Base-by-base conservation (phyloP, 92 coral and sea anemone genomes). In the Parazoanthus swiftii region DNA sequence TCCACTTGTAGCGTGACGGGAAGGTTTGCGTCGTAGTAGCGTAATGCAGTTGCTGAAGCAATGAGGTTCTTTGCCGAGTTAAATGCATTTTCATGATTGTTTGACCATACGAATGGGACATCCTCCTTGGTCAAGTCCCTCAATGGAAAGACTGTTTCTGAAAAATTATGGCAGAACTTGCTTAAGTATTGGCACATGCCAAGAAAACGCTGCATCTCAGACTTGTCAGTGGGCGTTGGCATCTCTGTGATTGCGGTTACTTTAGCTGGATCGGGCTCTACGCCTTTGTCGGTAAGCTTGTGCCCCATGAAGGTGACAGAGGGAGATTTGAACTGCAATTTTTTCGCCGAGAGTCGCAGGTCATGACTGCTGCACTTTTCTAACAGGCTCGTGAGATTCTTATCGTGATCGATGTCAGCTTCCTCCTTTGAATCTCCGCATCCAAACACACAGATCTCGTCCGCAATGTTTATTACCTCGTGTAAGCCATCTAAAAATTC, bases 301-400 rank as follows among this genome's bases (percentile, higher is more conserved):
- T 88, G 86, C 58, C 90, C 86, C 90, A 88, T 88, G 83, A 88
- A 88, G 26, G 38, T 88, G n/a, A 88, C 86, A 36, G 86, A 80
- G 18, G 51, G 38, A 3, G 80, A 88, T 46, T 88, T 88, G 35
- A 86, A 86, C 33, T 54, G 85, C 38, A 86, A 35, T 16, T 86
- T 86, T 43, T 86, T 86, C 81, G 48, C 90, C 46, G 90, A 88
- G 76, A 88, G 75, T 23, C 86, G 77, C 48, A 79, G 76, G 79
- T 56, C 90, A 29, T 21, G 50, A 7, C 81, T 67, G n/a, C 79
- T 81, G 48, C 90, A 81, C 63, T 70, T 81, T 36, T 86, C 89
- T 76, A 86, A 43, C 80, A 86, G 80, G 21, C 38, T 68, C 26
- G 75, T 29, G 23, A 86, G 50, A 48, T 75, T 86, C 29, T 76